These are phyloP conservation scores for Drosophila mojavensis DNA, from an alignment of 1,140 invertebrate genomes.

Conservation along the genomic window DNA sequence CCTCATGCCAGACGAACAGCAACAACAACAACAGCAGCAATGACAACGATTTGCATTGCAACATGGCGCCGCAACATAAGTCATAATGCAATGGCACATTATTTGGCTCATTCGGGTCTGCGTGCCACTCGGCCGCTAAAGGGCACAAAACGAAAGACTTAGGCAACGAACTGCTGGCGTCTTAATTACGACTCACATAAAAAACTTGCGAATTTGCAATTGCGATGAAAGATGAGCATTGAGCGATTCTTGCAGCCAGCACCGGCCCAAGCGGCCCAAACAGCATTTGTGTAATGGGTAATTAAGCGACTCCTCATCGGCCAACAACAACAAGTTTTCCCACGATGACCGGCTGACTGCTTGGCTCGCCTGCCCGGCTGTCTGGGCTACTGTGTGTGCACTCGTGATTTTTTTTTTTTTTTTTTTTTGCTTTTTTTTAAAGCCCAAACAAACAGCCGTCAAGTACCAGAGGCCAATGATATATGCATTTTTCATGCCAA, in stretches of 20 bases:
- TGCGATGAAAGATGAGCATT: constrained; percentile 28
- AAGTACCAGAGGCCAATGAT: constrained; percentile 78
- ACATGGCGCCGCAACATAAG: constrained; percentile 45
- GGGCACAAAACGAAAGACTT: constrained; percentile 67
- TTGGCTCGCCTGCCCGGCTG: constrained; percentile 1
- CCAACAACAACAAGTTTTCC: constrained; percentile 64
- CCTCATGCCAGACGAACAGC: constrained; percentile 31
- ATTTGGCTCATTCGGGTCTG: constrained; percentile 47
- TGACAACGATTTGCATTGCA: constrained; percentile 72
- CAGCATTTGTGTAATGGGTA: constrained; percentile 79
- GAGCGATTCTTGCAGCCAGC: constrained; percentile 55
- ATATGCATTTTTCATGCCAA: constrained; percentile 77
- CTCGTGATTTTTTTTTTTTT: not conserved
- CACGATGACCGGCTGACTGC: constrained; percentile 50
- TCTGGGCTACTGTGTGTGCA: constrained; percentile 65
- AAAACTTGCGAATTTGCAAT: constrained; percentile 52
- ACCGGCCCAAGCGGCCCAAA: not conserved
- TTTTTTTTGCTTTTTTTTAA: constrained; percentile 7
- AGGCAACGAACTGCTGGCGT: constrained; percentile 60
- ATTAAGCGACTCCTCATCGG: constrained; percentile 65
- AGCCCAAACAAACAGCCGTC: constrained; percentile 72
- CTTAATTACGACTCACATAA: constrained; percentile 67
- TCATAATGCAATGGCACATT: constrained; percentile 76
- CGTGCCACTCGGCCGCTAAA: constrained; percentile 58
- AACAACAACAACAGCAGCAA: constrained; percentile 22